Evolutionary conservation across 2,888 invertebrate species (phyloP), one percentile per base, ranked within the genome.

Genomic region (Apamea anceps): DNA sequence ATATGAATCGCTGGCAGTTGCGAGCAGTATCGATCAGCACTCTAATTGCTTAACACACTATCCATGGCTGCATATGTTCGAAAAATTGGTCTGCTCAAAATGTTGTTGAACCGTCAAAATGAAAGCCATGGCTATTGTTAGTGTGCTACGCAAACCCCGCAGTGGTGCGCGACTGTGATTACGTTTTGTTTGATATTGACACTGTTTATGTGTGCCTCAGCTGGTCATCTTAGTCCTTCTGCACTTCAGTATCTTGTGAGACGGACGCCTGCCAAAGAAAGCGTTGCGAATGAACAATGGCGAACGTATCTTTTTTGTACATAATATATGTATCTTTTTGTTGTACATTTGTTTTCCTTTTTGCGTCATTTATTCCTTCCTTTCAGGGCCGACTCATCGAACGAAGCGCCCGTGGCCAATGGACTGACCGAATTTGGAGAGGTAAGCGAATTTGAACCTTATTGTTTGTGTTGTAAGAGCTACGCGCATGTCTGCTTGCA

Each of bases 351-450:
- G 76, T 88, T 88, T 88, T 81, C 85, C 89, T 91, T 92, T 91
- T 93, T 92, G 93, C 90, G 90, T 91, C 92, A 94, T 94, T 94
- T 95, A 94, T 94, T 93, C 93, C 88, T 91, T 92, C 87, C 93
- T 89, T 90, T 82, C 94, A 97, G 97, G 97, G 97, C 97, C 87
- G 97, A 97, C 93, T 97, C 97, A 45, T 96, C 97, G 84, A 96
- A 96, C 91, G 97, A 97, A 88, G 92, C 95, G 48, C 95, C 96
- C n/a, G 94, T 90, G 73, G 94, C 94, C 72, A 96, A 97, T 88
- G 97, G 97, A 80, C 95, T 97, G 82, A 96, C 96, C 76, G 96
- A 96, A 88, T 97, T 97, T 79, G 97, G 97, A 92, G 96, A 97
- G 96, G 97, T 97, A 94, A 96, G 96, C 85, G 65, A 90, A 84